Conservation (phyloP, 2,113 vertebrate species). For the Triplophysa rosa region DNA sequence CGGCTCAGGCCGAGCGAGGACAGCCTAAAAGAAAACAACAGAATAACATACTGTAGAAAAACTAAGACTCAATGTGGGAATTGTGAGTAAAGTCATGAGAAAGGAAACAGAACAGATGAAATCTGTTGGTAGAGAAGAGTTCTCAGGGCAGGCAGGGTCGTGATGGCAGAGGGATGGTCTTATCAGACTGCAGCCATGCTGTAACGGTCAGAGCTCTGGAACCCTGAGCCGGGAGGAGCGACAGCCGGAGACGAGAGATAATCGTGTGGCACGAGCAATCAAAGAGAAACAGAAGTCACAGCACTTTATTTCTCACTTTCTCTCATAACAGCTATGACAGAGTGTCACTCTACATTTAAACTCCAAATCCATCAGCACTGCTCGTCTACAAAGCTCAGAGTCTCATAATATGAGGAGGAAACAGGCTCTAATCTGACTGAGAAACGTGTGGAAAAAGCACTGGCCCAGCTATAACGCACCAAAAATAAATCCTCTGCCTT, state of each 20-base stretch:
- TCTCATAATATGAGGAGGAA: constrained; percentile 40
- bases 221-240: constrained; percentile 50
- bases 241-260: constrained; percentile 48
- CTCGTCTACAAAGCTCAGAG: constrained; percentile 34
- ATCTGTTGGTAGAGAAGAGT: constrained; percentile 74
- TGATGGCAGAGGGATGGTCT: constrained; percentile 77
- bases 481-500: constrained; percentile 38
- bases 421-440: constrained; percentile 43
- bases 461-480: constrained; percentile 6
- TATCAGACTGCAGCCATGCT: constrained; percentile 76
- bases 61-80: background rate
- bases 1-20: background rate
- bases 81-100: constrained; percentile 8
- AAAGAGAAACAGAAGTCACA: constrained; percentile 41
- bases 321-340: constrained; percentile 36
- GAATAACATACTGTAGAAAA: background rate
- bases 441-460: background rate
- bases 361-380: constrained; percentile 6
- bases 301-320: constrained; percentile 11
- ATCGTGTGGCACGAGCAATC: constrained; percentile 45
- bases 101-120: constrained; percentile 58
- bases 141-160: constrained; percentile 26
- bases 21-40: background rate
- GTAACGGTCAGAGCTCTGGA: constrained; percentile 71
- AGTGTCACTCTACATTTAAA: constrained; percentile 33